Percentiles rank a stretch among this genome's conserved stretches.
phyloP scores from a whole-genome alignment of 2,888 invertebrate species.

The Maniola hyperantus region DNA sequence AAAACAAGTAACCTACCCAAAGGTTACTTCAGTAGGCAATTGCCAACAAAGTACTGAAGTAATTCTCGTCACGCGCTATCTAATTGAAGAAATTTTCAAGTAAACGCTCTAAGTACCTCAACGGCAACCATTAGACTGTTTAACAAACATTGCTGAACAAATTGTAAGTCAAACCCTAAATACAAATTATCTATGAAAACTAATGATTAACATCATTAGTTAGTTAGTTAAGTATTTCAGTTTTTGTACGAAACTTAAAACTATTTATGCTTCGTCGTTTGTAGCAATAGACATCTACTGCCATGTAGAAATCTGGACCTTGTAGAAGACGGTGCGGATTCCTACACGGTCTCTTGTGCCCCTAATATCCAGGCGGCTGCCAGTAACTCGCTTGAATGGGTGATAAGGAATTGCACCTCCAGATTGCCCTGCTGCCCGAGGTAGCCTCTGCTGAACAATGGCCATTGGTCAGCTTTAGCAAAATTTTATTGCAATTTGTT shows the following conservation, averaged over 20 bases:
- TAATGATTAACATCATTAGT: too few relatives aligned
- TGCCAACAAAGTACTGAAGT: neutral
- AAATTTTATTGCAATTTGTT: neutral
- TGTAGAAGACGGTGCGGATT: too few relatives aligned
- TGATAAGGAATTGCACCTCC: too few relatives aligned
- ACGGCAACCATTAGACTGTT: neutral
- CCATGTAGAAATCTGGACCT: neutral
- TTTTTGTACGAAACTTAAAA: neutral
- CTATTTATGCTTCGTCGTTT: neutral
- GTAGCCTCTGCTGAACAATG: too few relatives aligned
- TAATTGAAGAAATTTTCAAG: constrained; percentile 6
- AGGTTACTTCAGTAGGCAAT: neutral
- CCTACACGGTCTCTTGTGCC: neutral
- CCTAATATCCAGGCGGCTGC: too few relatives aligned
- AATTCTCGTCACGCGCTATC: constrained; percentile 7
- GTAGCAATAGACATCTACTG: neutral
- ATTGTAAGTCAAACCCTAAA: neutral
- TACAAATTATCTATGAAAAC: neutral
- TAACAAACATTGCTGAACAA: neutral
- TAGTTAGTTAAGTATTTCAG: neutral
- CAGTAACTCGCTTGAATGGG: too few relatives aligned
- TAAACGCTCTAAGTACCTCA: neutral
- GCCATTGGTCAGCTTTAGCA: too few relatives aligned
- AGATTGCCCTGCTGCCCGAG: too few relatives aligned
- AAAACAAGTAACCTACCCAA: neutral